Evolutionary conservation across 2,888 invertebrate species (phyloP), one percentile per base, ranked within the genome.

Genomic region (Netelia fuscicornis): DNA sequence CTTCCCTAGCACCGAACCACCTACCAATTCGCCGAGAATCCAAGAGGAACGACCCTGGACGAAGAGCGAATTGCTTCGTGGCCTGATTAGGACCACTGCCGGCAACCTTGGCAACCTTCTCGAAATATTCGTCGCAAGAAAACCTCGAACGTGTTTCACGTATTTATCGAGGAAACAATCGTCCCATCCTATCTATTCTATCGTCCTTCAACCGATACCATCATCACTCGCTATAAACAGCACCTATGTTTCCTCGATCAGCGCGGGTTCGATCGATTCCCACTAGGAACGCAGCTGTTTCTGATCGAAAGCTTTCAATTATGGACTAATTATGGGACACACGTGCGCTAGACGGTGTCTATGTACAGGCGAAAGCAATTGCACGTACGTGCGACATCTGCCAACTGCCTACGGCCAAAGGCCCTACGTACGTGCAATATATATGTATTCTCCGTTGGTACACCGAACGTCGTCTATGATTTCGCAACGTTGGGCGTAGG

Each of bases 331-430:
- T 91, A 91, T 90, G 77, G 72, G 62, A 79, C 83, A 77, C 78
- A 77, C 80, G 72, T 76, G 83, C 77, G 71, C 54, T 67, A 72
- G 58, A 54, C 23, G 42, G 64, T 44, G 37, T 68, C 76, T 77
- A 78, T 74, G 77, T 89, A 88, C 87, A 81, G 84, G 87, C 81
- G 85, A 85, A 86, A 88, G 90, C 89, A 91, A 91, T 92, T 91
- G 90, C 90, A 89, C 86, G 81, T 83, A 85, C 80, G 82, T 87
- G 89, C 88, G 89, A 90, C 92, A 92, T 92, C 91, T 92, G 92
- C 90, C 89, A 86, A 75, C 86, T 86, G 82, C 88, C 89, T 87
- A 87, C 80, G 87, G 88, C 81, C 84, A 20, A 6, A n/a, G 17
- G 9, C 17, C 17, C 17, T 54, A 30, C 44, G 8, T 42, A 44